phyloP scores from a whole-genome alignment of 2,113 vertebrate genomes.

The Gorsachius goisagi region DNA sequence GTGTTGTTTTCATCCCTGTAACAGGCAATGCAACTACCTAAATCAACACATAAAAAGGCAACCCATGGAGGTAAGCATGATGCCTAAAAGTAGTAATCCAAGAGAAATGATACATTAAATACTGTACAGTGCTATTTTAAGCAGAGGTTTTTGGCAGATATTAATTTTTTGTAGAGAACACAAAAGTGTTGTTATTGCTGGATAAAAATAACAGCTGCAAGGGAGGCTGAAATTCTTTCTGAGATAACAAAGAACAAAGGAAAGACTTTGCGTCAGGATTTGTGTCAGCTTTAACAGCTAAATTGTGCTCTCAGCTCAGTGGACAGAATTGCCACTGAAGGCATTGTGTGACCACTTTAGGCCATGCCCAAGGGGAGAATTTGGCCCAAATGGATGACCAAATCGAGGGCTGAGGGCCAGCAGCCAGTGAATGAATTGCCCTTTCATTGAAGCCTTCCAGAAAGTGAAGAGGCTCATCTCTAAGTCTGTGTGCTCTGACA shows the following conservation, averaged over 20 bases:
- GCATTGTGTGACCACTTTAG: background rate
- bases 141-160: background rate
- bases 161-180: constrained; percentile 10
- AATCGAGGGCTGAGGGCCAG: background rate
- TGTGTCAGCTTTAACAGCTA: constrained; percentile 32
- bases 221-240: constrained; percentile 23
- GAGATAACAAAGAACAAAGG: constrained; percentile 43
- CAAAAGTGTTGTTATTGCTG: constrained; percentile 11
- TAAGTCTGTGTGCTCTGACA: background rate
- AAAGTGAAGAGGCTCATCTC: background rate
- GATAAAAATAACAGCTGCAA: constrained; percentile 49
- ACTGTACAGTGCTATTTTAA: background rate
- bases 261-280: constrained; percentile 11
- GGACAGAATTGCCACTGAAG: background rate
- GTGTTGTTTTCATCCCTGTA: background rate
- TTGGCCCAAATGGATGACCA: background rate
- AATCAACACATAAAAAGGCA: background rate
- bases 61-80: background rate
- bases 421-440: background rate
- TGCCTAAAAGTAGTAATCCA: background rate
- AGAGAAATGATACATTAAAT: background rate
- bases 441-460: background rate
- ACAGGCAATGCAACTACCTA: background rate
- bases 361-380: background rate
- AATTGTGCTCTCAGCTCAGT: constrained; percentile 23